Evolutionary conservation across 2,888 invertebrate species (phyloP), one percentile per base, ranked within the genome.

Genomic region (Ferrisia virgata): DNA sequence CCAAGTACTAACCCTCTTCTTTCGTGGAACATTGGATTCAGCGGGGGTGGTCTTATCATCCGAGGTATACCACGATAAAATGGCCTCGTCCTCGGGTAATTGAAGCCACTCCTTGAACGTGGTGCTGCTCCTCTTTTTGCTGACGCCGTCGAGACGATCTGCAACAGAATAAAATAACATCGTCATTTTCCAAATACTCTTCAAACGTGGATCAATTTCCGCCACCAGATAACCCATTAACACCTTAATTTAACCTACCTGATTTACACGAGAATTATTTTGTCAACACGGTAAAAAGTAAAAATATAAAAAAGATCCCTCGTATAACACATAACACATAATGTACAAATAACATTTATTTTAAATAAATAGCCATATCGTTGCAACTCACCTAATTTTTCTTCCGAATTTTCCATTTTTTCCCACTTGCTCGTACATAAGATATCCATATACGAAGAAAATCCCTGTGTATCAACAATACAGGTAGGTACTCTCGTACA

Each of bases 101-200:
- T 96, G 96, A 86, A 98, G 92, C 91, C 96, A 98, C 89, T 97
- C 97, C 88, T 96, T 96, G 93, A 98, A 94, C 85, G 96, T 94
- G 36, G 90, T 90, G 87, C 92, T 91, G 85, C 92, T 91, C 85
- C 93, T 91, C 85, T 93, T 92, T 88, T 93, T 94, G 88, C 91
- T 94, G 87, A 95, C 93, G 86, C 98, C 98, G 90, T 98, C 98
- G 89, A 98, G 92, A 86, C 96, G 95, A 87, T 97, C 98, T 97
- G 91, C 31, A 91, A 92, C 90, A 89, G 89, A 86, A 85, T 88
- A 85, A 80, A 53, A 80, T 58, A 33, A 85, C 79, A 31, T 25
- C 4, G 15, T 22, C 18, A 64, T 3, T 64, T 11, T 28, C 25
- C 28, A 1, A 8, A 28, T 13, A 28, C 58, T 64, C 28, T 25